phyloP scores from a whole-genome alignment of 2,113 vertebrate genomes.

The Rhinolophus sinicus region DNA sequence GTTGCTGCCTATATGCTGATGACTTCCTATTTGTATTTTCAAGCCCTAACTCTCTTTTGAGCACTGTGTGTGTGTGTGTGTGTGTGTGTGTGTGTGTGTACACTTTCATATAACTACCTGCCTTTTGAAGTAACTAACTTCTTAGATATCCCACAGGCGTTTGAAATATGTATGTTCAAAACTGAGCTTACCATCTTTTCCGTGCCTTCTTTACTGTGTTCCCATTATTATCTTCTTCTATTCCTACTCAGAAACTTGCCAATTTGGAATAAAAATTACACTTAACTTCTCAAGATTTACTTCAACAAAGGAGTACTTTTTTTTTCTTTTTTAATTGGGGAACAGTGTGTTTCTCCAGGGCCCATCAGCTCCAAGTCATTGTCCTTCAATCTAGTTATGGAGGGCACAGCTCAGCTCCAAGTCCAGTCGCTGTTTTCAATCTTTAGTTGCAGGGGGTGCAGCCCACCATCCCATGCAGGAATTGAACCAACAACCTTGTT shows the following conservation, averaged over 20 bases:
- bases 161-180: slow-evolving; percentile 19
- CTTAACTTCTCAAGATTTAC: slow-evolving; percentile 38
- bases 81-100: background rate
- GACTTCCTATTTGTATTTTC: slow-evolving; percentile 10
- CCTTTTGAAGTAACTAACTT: background rate
- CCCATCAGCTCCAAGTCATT: no score
- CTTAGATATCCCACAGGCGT: background rate
- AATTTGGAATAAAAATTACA: slow-evolving; percentile 4
- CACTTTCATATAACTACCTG: background rate
- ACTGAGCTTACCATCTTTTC: background rate
- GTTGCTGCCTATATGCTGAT: background rate
- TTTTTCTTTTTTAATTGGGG: no score
- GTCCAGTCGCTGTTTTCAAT: no score
- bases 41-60: background rate
- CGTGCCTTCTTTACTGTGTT: background rate
- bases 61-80: background rate
- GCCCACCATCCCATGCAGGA: no score
- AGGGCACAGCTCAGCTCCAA: no score
- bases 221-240: background rate
- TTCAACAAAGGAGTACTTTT: background rate
- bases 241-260: slow-evolving; percentile 28
- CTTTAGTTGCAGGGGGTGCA: no score
- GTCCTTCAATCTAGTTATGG: no score
- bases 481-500: no score
- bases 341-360: no score